Evolutionary conservation across 1,140 invertebrate species (phyloP).

Genomic region (Druon quercuslanigerum): DNA sequence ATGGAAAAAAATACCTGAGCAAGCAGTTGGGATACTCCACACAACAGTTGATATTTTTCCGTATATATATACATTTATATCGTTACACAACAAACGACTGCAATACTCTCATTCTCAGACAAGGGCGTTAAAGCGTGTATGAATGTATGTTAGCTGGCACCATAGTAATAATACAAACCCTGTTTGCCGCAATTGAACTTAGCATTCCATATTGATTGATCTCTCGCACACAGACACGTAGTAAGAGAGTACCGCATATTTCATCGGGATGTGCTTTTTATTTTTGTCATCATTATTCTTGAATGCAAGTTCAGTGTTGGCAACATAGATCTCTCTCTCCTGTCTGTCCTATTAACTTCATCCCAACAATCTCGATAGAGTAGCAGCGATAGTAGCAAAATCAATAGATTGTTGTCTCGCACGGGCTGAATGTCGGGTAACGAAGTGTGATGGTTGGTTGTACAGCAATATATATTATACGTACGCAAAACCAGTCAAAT

Average conservation of each 20-base stretch:
- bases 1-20: conserved; percentile 14
- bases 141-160: conserved; percentile 67
- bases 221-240: too few species aligned
- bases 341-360: conserved; percentile 61
- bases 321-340: conserved; percentile 61
- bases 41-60: too few species aligned
- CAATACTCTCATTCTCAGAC: conserved; percentile 19
- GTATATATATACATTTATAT: too few species aligned
- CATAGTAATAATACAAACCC: conserved; percentile 75
- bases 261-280: conserved; percentile 43
- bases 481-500: conserved; percentile 47
- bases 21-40: conserved; percentile 12
- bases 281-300: conserved; percentile 52
- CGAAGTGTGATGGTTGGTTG: conserved; percentile 60
- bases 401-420: conserved; percentile 75
- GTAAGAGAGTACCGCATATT: too few species aligned
- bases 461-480: too few species aligned
- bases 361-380: conserved; percentile 60
- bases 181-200: conserved; percentile 68
- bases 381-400: conserved; percentile 76
- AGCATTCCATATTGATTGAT: conserved; percentile 59
- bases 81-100: not conserved
- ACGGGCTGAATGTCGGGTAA: conserved; percentile 70
- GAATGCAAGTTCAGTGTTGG: conserved; percentile 71
- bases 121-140: conserved; percentile 47